Evolutionary conservation across 2,888 invertebrate genomes (phyloP).

Genomic region (Ophion ventricosus): DNA sequence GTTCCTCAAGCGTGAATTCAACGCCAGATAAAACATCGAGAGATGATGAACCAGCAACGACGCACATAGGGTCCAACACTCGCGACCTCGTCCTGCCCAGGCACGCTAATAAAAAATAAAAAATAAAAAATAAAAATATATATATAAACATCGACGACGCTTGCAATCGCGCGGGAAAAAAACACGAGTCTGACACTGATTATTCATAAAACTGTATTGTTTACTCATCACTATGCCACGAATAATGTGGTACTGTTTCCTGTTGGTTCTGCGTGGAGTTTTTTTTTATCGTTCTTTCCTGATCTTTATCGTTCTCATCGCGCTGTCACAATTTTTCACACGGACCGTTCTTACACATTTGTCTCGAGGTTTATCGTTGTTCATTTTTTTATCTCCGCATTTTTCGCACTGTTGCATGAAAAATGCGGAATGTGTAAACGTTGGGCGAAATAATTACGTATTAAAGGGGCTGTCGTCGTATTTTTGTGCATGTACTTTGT

Average conservation of each 20-base stretch:
- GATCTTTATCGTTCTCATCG: not conserved
- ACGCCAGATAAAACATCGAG: slow-evolving; percentile 19
- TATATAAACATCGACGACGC: not conserved
- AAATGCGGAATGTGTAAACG: too few relatives aligned
- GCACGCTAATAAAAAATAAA: not conserved
- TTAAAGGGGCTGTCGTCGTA: too few relatives aligned
- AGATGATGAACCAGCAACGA: slow-evolving; percentile 37
- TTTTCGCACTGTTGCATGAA: not conserved
- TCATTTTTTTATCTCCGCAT: not conserved
- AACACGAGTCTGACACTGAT: not conserved
- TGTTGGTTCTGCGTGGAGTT: not conserved
- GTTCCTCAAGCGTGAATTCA: slow-evolving; percentile 23
- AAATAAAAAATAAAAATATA: not conserved
- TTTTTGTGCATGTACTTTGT: not conserved
- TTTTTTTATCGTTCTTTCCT: not conserved
- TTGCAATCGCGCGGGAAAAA: not conserved
- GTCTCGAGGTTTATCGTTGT: not conserved
- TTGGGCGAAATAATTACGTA: too few relatives aligned
- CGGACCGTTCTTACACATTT: not conserved
- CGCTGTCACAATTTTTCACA: not conserved
- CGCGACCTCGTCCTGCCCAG: not conserved
- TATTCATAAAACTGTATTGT: not conserved
- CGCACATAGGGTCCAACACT: not conserved
- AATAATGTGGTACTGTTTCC: not conserved
- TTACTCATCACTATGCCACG: not conserved